Conservation (phyloP, 2,888 invertebrate species). For the Ypsolopha sequella region DNA sequence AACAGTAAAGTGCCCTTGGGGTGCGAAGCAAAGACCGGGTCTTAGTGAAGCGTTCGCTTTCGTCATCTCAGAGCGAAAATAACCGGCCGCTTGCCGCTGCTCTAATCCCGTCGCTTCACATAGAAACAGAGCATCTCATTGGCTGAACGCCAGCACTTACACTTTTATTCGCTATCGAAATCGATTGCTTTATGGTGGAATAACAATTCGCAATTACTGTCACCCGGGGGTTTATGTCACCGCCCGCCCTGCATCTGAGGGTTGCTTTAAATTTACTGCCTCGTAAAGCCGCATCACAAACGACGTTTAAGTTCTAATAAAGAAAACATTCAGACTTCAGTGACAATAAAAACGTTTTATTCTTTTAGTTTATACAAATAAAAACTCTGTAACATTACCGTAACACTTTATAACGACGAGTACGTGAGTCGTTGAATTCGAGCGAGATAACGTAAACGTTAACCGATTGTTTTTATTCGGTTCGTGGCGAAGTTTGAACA, state of each 20-base stretch:
- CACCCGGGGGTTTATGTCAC: constrained; percentile 39
- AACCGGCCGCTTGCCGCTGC: constrained; percentile 35
- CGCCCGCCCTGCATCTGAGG: constrained; percentile 36
- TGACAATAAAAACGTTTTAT: constrained; percentile 14
- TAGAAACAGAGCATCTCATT: constrained; percentile 40
- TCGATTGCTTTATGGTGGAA: constrained; percentile 56
- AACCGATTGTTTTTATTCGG: too few relatives aligned
- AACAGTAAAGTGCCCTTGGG: constrained; percentile 44
- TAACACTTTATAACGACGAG: not conserved
- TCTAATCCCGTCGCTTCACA: constrained; percentile 28
- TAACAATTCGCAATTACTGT: constrained; percentile 54
- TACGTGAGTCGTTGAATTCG: too few relatives aligned
- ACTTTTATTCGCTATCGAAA: constrained; percentile 50
- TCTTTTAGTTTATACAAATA: not conserved
- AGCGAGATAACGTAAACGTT: not conserved
- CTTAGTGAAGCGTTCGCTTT: constrained; percentile 47
- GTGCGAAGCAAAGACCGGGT: constrained; percentile 47
- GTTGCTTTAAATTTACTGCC: constrained; percentile 45
- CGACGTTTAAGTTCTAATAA: constrained; percentile 22
- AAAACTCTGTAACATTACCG: not conserved
- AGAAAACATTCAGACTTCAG: constrained; percentile 18
- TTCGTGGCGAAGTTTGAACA: too few relatives aligned
- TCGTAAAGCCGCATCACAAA: constrained; percentile 32
- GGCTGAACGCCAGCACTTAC: constrained; percentile 50
- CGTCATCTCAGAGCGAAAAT: constrained; percentile 43